A percentile compares a stretch with the other conserved stretches of the same genome.
Conservation (phyloP, 2,113 vertebrate species). For the Plecturocebus donacophilus region DNA sequence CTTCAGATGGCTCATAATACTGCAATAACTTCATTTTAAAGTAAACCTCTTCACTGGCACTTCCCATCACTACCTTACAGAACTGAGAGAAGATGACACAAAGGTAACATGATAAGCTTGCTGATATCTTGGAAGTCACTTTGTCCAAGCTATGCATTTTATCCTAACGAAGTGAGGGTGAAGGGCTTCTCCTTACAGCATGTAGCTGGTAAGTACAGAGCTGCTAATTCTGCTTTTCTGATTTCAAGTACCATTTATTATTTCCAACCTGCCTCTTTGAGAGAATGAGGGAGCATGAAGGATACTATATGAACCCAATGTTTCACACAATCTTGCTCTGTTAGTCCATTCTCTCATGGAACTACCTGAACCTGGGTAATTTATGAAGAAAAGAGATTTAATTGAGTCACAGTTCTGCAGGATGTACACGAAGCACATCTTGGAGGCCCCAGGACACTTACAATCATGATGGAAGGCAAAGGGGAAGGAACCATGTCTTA, state of each 20-base stretch:
- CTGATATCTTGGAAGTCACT: neutral
- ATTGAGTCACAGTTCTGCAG: too few species aligned
- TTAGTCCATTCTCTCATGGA: neutral
- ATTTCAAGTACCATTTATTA: neutral
- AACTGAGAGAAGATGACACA: neutral
- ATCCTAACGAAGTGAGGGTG: neutral
- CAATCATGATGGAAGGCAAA: too few species aligned
- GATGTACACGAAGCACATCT: too few species aligned
- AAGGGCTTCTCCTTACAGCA: neutral
- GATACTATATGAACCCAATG: neutral
- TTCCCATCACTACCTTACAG: neutral
- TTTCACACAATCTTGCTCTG: neutral
- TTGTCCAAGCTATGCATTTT: neutral
- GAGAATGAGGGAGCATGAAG: rapidly evolving
- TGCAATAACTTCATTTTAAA: neutral
- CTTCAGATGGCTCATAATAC: neutral
- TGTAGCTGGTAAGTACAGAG: rapidly evolving
- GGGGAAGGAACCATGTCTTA: too few species aligned
- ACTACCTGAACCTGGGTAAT: too few species aligned
- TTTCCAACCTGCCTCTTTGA: neutral
- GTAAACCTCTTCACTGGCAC: too few species aligned
- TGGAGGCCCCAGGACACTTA: too few species aligned
- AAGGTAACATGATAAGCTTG: neutral
- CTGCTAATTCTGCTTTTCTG: neutral
- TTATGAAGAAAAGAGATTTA: too few species aligned